These are phyloP conservation scores for Miltochrista miniata DNA, from an alignment of 2,888 invertebrate species.

Conservation along the genomic window DNA sequence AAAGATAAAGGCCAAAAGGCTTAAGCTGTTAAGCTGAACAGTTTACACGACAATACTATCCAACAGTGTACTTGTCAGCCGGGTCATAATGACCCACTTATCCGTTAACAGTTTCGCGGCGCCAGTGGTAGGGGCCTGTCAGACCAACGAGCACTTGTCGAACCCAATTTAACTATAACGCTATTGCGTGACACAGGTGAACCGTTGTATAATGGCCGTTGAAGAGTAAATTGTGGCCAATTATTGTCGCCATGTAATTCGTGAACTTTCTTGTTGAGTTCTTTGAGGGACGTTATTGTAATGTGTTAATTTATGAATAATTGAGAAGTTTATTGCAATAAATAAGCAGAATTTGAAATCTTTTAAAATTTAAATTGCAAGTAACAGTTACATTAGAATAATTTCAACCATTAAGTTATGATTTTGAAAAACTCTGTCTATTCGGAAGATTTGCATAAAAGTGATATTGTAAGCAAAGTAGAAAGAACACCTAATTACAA, in stretches of 20 bases:
- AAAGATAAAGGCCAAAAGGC: not conserved
- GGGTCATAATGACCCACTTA: slow-evolving; percentile 8
- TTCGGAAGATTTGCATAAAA: too few relatives aligned
- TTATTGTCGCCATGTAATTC: not conserved
- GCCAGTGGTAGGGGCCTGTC: not conserved
- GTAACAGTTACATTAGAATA: too few relatives aligned
- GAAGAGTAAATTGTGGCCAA: not conserved
- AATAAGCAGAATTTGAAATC: too few relatives aligned
- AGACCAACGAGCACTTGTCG: not conserved
- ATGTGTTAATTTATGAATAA: too few relatives aligned
- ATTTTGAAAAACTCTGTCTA: too few relatives aligned
- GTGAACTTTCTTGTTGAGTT: too few relatives aligned
- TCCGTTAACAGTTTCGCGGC: slow-evolving; percentile 4
- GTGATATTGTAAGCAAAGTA: too few relatives aligned
- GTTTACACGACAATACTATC: not conserved
- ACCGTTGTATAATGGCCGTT: slow-evolving; percentile 3
- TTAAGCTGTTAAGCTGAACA: not conserved
- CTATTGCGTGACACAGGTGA: slow-evolving; percentile 19
- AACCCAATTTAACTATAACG: slow-evolving; percentile 14
- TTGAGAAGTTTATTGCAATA: too few relatives aligned
- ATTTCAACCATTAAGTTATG: too few relatives aligned
- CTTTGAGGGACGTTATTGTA: too few relatives aligned
- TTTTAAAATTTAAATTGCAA: too few relatives aligned
- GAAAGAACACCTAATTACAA: too few relatives aligned
- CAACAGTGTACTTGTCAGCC: not conserved